Evolutionary conservation across 2,888 invertebrate species (phyloP).

Genomic region (Melanargia galathea): DNA sequence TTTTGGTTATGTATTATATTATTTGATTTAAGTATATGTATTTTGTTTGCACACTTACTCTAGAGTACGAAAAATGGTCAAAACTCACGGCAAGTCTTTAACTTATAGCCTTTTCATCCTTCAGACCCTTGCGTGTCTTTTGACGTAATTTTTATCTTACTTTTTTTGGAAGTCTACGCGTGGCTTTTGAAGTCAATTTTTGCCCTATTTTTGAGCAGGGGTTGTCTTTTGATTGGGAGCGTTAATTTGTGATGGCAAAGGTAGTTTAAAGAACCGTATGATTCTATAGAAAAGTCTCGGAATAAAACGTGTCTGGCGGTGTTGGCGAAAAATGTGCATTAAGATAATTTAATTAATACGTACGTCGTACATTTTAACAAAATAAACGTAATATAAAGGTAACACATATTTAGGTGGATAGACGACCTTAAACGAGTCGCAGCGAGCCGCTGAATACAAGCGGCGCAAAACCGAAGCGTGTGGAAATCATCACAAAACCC

Average conservation of each 20-base stretch:
- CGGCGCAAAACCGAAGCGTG: neutral
- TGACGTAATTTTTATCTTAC: constrained; percentile 28
- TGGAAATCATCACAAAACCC: too few relatives aligned
- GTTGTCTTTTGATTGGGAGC: constrained; percentile 26
- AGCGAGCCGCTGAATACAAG: too few relatives aligned
- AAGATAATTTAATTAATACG: constrained; percentile 15
- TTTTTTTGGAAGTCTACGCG: constrained; percentile 24
- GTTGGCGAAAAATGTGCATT: constrained; percentile 15
- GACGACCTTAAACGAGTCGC: too few relatives aligned
- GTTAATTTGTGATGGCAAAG: constrained; percentile 26
- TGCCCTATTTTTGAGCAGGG: constrained; percentile 26
- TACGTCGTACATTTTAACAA: neutral
- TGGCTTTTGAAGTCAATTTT: constrained; percentile 26
- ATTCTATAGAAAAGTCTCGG: constrained; percentile 12
- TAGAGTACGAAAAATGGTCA: neutral
- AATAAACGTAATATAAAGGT: neutral
- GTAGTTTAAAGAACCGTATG: constrained; percentile 19
- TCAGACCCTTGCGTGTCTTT: constrained; percentile 35
- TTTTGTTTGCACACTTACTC: neutral
- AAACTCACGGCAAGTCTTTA: constrained; percentile 56
- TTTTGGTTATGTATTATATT: too few relatives aligned
- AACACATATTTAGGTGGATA: neutral
- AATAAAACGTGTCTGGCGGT: constrained; percentile 15
- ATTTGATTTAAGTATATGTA: too few relatives aligned
- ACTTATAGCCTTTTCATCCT: constrained; percentile 32